A percentile compares a stretch with the other conserved stretches of the same genome.
Conservation (phyloP, 2,888 invertebrate species). For the Euproctis similis region DNA sequence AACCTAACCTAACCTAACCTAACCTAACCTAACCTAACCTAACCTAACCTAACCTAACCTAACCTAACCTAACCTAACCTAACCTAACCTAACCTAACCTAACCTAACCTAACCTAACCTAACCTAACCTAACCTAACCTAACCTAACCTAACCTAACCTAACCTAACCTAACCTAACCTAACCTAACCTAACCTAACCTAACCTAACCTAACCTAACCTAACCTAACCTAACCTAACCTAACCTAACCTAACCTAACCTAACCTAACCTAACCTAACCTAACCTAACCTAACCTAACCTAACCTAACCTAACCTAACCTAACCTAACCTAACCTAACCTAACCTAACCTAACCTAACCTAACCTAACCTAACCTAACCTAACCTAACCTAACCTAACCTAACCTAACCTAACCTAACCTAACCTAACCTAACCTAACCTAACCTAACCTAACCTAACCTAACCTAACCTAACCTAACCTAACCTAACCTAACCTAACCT, state of each 20-base stretch:
- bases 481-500: too few relatives aligned
- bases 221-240: conserved; percentile 4
- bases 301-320: conserved; percentile 4
- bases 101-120: conserved; percentile 4
- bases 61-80: conserved; percentile 4
- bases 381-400: conserved; percentile 4
- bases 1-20: conserved; percentile 6
- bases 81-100: conserved; percentile 4
- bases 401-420: conserved; percentile 4
- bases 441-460: too few relatives aligned
- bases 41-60: conserved; percentile 4
- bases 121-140: conserved; percentile 4
- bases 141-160: conserved; percentile 4
- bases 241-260: conserved; percentile 4
- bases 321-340: conserved; percentile 4
- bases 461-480: too few relatives aligned
- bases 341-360: conserved; percentile 4
- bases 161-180: conserved; percentile 4
- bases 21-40: conserved; percentile 4
- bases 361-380: conserved; percentile 4
- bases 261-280: conserved; percentile 4
- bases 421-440: conserved; percentile 4
- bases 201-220: conserved; percentile 4
- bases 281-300: conserved; percentile 4
- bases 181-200: conserved; percentile 4